phyloP scores from a whole-genome alignment of 2,888 invertebrate genomes.

The Oegoconia quadripuncta region DNA sequence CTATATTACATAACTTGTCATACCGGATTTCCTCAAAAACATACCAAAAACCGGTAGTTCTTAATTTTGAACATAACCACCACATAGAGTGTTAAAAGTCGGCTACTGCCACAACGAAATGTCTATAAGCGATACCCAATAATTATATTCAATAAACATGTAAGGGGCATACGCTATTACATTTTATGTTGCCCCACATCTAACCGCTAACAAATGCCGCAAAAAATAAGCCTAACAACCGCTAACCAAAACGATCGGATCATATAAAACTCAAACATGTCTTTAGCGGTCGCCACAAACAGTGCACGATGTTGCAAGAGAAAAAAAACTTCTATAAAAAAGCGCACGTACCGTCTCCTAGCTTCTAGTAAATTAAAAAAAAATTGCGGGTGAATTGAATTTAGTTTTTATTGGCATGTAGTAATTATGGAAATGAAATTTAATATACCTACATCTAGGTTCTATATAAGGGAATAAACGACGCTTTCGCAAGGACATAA shows the following conservation, averaged over 20 bases:
- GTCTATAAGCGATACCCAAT: constrained; percentile 21
- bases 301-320: constrained; percentile 30
- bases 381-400: too few species aligned
- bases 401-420: too few species aligned
- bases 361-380: too few species aligned
- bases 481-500: too few species aligned
- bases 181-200: constrained; percentile 12
- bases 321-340: constrained; percentile 34
- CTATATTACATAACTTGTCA: too few species aligned
- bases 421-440: too few species aligned
- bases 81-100: not conserved
- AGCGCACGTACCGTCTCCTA: constrained; percentile 24
- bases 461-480: too few species aligned
- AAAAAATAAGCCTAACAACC: constrained; percentile 27
- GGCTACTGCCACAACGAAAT: not conserved
- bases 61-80: not conserved
- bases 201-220: constrained; percentile 15
- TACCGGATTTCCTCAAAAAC: too few species aligned
- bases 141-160: constrained; percentile 43
- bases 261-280: constrained; percentile 32
- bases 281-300: constrained; percentile 36
- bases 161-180: constrained; percentile 31
- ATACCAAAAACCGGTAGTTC: constrained; percentile 1
- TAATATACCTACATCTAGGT: too few species aligned
- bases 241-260: constrained; percentile 28